Conservation (phyloP, 2,888 invertebrate species). For the Andrena camellia region DNA sequence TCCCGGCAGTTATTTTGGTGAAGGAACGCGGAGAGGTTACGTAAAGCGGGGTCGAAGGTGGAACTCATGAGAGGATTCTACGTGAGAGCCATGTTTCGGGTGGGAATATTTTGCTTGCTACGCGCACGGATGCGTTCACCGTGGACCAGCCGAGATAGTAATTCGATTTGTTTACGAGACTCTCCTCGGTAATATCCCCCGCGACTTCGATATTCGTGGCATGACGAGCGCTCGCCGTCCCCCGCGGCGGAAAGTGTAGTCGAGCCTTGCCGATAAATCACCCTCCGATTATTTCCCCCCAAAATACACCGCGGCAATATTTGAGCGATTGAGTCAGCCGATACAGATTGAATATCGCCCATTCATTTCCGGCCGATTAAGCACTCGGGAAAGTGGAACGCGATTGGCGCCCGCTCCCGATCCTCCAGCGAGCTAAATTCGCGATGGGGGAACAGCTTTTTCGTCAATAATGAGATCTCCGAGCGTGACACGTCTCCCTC, state of each 20-base stretch:
- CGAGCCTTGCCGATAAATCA: not conserved
- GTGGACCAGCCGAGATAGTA: too few species aligned
- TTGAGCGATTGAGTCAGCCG: slow-evolving; percentile 24
- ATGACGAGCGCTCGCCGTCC: not conserved
- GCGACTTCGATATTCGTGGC: not conserved
- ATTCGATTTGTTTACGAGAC: too few species aligned
- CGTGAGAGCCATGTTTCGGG: too few species aligned
- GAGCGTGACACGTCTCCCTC: slow-evolving; percentile 13
- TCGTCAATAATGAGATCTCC: slow-evolving; percentile 43
- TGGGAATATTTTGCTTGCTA: too few species aligned
- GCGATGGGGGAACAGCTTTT: slow-evolving; percentile 42
- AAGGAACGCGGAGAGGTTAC: too few species aligned
- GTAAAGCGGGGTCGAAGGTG: too few species aligned
- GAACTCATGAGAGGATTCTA: too few species aligned
- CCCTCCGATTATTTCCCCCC: slow-evolving; percentile 12
- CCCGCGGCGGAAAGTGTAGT: not conserved
- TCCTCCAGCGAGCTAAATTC: slow-evolving; percentile 33
- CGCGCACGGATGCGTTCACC: too few species aligned
- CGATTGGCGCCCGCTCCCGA: slow-evolving; percentile 31
- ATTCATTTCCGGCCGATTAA: slow-evolving; percentile 58
- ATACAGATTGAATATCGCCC: slow-evolving; percentile 54
- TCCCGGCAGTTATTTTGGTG: too few species aligned
- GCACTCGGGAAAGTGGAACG: slow-evolving; percentile 53
- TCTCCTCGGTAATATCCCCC: too few species aligned
- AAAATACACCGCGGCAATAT: slow-evolving; percentile 40